A percentile compares a stretch with the other conserved stretches of the same genome.
phyloP scores from a whole-genome alignment of 1,140 invertebrate genomes.

The Stenopsyche tienmushanensis region DNA sequence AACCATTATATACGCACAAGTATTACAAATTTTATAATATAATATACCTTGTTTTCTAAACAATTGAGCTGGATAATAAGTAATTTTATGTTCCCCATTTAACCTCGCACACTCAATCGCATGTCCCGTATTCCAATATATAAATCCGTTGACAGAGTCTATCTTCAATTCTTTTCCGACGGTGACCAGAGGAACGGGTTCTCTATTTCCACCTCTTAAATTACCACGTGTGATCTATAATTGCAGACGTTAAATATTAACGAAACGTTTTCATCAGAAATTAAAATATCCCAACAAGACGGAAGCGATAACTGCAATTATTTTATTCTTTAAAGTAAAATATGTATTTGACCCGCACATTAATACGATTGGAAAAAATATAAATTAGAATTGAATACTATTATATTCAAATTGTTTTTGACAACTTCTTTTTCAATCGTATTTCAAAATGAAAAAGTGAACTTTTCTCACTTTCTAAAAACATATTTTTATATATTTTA shows the following conservation, averaged over 20 bases:
- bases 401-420: too few species aligned
- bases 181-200: slow-evolving; percentile 75
- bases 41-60: slow-evolving; percentile 72
- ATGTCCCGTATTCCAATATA: slow-evolving; percentile 87
- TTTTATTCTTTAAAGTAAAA: too few species aligned
- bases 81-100: slow-evolving; percentile 73
- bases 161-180: slow-evolving; percentile 78
- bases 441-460: too few species aligned
- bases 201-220: slow-evolving; percentile 66
- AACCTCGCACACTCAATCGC: slow-evolving; percentile 76
- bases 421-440: too few species aligned
- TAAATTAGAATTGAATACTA: too few species aligned
- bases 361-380: too few species aligned
- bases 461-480: too few species aligned
- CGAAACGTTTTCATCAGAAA: neutral
- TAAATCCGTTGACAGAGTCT: slow-evolving; percentile 75
- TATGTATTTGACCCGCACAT: too few species aligned
- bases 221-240: slow-evolving; percentile 68
- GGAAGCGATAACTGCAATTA: too few species aligned
- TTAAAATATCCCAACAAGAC: too few species aligned
- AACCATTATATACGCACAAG: neutral
- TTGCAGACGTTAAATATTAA: slow-evolving; percentile 34
- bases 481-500: too few species aligned
- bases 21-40: neutral
- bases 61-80: slow-evolving; percentile 71